Evolutionary conservation across 2,888 invertebrate genomes (phyloP), one percentile per base, ranked within the genome.

Genomic region (Spicauda simplicius): DNA sequence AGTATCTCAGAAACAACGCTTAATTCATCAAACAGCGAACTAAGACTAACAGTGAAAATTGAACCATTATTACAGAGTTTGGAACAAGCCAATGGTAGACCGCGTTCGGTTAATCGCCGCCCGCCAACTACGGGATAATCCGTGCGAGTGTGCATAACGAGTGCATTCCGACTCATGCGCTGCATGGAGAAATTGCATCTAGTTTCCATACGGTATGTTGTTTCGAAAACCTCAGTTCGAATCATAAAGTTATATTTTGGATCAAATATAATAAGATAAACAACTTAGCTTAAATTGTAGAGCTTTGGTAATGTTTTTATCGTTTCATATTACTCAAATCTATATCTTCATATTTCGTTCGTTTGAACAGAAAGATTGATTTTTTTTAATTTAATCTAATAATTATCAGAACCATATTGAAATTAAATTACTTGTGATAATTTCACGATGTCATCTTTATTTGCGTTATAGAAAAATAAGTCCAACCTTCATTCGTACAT

Each of bases 81-180:
- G 82, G 78, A 86, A 84, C 84, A 84, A 86, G 84, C 85, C 87
- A 80, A 87, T 79, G 83, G 83, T 77, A 82, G 85, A 84, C 89
- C 88, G 81, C 87, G 81, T 81, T 78, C 81, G 81, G 88, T 87
- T 90, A 90, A 90, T 90, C 90, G 90, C 82, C 82, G 83, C 85
- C 86, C 84, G 69, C 76, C 73, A 87, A 88, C 88, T 85, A 87
- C 85, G 82, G 83, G 85, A 88, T 90, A 90, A 91, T 90, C 91
- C 90, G 86, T 85, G 87, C 85, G 85, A 90, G 64, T 85, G 87
- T 87, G 88, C 87, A 89, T 86, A 90, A 88, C 87, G 83, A 86
- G 75, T 76, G 75, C 83, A 76, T 74, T 87, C 85, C 88, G 84
- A 83, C 82, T 86, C 82, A 78, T 80, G 75, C 78, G 78, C 69